Conservation (phyloP, 2,113 vertebrate genomes). For the Pelmatolapia mariae region DNA sequence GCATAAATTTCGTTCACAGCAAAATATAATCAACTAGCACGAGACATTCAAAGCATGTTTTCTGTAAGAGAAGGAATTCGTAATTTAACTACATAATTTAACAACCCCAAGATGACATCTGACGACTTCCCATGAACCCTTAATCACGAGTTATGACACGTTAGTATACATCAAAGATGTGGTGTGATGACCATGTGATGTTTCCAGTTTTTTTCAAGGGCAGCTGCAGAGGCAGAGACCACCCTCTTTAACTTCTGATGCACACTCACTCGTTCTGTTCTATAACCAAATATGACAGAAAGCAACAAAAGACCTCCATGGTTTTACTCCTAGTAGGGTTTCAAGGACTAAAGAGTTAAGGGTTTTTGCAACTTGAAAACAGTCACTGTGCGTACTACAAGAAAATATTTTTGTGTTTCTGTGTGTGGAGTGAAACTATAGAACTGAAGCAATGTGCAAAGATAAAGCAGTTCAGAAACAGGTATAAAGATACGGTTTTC, state of each 20-base stretch:
- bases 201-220: neutral
- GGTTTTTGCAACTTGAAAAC: neutral
- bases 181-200: neutral
- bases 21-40: neutral
- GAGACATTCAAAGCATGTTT: neutral
- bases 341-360: neutral
- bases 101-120: neutral
- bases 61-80: neutral
- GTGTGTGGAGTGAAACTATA: neutral
- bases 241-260: neutral
- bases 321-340: neutral
- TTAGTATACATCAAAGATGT: neutral
- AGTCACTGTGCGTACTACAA: neutral
- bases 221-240: neutral
- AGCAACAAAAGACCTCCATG: neutral
- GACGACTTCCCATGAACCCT: neutral
- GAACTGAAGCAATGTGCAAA: neutral
- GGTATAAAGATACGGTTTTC: neutral
- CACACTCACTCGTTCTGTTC: neutral
- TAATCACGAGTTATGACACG: accelerated
- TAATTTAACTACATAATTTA: neutral
- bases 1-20: neutral
- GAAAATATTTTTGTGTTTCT: neutral
- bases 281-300: neutral
- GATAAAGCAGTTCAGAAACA: neutral